phyloP scores from a whole-genome alignment of 1,140 invertebrate species.

The Diorhabda elongata region DNA sequence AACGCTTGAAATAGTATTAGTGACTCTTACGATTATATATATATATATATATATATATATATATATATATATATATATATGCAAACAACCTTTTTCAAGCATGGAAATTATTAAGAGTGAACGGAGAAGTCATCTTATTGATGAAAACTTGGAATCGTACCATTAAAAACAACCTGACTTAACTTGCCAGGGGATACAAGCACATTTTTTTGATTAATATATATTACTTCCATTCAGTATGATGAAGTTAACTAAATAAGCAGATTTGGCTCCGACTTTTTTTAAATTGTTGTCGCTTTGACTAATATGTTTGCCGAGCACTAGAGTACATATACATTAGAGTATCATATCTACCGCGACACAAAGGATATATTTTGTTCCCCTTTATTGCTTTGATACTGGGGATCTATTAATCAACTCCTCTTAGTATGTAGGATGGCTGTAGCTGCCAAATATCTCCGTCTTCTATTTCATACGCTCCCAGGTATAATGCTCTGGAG shows the following conservation, averaged over 20 bases:
- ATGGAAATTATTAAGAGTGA: constrained; percentile 22
- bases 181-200: neutral
- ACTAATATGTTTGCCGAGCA: constrained; percentile 7
- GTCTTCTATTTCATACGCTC: no score
- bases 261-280: constrained; percentile 1
- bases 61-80: constrained; percentile 16
- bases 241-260: neutral
- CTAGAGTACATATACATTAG: neutral
- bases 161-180: neutral
- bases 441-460: no score
- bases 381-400: no score
- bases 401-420: no score
- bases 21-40: constrained; percentile 7
- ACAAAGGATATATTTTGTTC: no score
- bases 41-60: no score
- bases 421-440: no score
- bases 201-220: neutral
- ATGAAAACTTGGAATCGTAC: constrained; percentile 13
- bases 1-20: constrained; percentile 33
- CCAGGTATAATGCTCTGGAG: no score
- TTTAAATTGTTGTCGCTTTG: neutral
- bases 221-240: neutral
- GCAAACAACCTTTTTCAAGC: constrained; percentile 22
- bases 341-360: no score
- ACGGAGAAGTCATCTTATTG: constrained; percentile 20